Evolutionary conservation across 2,888 invertebrate genomes (phyloP), one percentile per base, ranked within the genome.

Genomic region (Drosophila birchii): DNA sequence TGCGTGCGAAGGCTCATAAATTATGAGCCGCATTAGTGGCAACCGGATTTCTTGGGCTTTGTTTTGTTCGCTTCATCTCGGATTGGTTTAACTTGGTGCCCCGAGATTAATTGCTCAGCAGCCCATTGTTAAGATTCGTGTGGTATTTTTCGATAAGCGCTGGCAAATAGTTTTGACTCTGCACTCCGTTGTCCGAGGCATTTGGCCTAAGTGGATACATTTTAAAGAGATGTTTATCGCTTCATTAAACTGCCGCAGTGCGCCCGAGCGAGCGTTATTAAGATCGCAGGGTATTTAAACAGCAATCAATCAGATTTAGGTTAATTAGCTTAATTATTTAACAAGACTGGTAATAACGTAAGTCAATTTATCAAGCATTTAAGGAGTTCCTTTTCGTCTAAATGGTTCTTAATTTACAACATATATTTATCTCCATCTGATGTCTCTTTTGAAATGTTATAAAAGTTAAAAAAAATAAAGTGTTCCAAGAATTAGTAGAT

Each of bases 1-100:
- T 71, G 54, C 76, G 86, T 73, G 76, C 73, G 70, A 78, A 86
- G 84, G 73, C 59, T 56, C 86, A 83, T 88, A 84, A 84, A 78
- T 84, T 73, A 86, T 77, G 59, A 69, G 75, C 58, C 79, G 60
- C 66, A 73, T 62, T 77, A 81, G 66, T 74, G 36, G 51, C 68
- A 88, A 78, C 86, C 87, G 88, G 89, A 88, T 75, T 88, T 71
- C 51, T 61, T 23, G 39, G 43, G 61, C 32, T 44, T 32, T 54
- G 57, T 43, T 44, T 72, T 39, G 64, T 53, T 62, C 57, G 57
- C 75, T 73, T 75, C 44, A 34, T 5, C 49, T 51, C 9, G 20
- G 51, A 51, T 51, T 18, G 51, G 34, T 34, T 34, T 51, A 18
- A 20, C 51, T 51, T 51, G 66, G 56, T 43, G 49, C 56, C n/a